phyloP scores from a whole-genome alignment of 2,113 vertebrate species.

The Potamarius usumacintae region DNA sequence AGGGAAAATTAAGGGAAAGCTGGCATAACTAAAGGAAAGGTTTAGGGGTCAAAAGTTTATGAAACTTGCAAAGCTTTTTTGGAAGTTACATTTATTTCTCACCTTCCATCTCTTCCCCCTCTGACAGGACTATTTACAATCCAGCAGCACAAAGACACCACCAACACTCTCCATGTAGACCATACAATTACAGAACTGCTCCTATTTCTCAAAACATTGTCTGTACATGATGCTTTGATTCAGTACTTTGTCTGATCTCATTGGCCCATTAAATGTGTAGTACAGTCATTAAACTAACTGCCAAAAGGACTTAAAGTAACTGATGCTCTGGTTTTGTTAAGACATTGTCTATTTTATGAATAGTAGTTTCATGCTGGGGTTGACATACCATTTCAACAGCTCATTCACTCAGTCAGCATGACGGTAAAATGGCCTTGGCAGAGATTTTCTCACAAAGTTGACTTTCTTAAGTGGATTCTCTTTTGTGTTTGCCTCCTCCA shows the following conservation, averaged over 20 bases:
- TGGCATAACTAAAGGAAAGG: constrained; percentile 60
- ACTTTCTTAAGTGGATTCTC: constrained; percentile 43
- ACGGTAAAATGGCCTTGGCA: constrained; percentile 54
- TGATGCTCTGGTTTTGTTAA: background rate
- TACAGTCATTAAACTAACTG: constrained; percentile 5
- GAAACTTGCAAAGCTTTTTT: constrained; percentile 67
- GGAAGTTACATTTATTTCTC: constrained; percentile 66
- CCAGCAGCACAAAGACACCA: constrained; percentile 57
- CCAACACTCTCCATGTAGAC: constrained; percentile 50
- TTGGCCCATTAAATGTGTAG: constrained; percentile 19
- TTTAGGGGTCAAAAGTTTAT: constrained; percentile 75
- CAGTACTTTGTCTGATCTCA: background rate
- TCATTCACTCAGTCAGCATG: constrained; percentile 46
- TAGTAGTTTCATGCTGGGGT: constrained; percentile 40
- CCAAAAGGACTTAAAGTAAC: background rate
- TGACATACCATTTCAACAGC: constrained; percentile 52
- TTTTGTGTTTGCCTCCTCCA: constrained; percentile 16
- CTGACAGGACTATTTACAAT: constrained; percentile 67
- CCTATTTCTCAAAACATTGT: constrained; percentile 23
- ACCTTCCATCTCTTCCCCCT: constrained; percentile 63
- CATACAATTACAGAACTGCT: constrained; percentile 26
- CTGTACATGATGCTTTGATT: background rate
- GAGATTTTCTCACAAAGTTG: constrained; percentile 33
- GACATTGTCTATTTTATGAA: constrained; percentile 22
- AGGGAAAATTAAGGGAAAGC: constrained; percentile 54